phyloP scores from a whole-genome alignment of 1,140 invertebrate genomes.

The Sitobion miscanthi region DNA sequence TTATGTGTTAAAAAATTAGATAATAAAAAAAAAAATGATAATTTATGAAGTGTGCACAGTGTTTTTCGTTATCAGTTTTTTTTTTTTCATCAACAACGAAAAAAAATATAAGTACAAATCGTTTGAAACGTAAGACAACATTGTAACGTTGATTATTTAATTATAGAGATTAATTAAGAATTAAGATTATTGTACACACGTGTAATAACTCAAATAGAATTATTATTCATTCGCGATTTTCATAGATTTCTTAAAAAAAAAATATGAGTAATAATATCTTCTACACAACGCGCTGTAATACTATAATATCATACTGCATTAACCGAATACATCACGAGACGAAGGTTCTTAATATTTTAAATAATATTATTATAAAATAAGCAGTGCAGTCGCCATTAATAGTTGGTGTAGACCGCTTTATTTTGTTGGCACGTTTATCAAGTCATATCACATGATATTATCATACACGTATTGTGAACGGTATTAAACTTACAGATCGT shows the following conservation, averaged over 20 bases:
- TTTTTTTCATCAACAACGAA: background rate
- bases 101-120: background rate
- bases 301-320: background rate
- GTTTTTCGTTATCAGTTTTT: background rate
- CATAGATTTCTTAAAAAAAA: background rate
- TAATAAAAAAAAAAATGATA: background rate
- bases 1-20: background rate
- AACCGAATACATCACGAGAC: background rate
- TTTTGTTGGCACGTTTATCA: background rate
- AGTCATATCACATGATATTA: background rate
- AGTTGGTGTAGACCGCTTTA: background rate
- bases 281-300: no score
- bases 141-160: background rate
- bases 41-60: background rate
- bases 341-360: background rate
- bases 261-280: background rate
- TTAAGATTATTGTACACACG: background rate
- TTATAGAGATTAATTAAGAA: constrained; percentile 10
- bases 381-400: background rate
- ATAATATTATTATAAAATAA: background rate
- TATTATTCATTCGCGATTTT: background rate
- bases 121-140: background rate
- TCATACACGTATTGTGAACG: background rate
- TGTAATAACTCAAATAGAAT: background rate
- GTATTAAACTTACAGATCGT: background rate